A percentile compares a stretch with the other conserved stretches of the same genome.
These are phyloP conservation scores for Oscarella lobularis DNA, from an alignment of 37 sponge, comb jelly and placozoan genomes.

Conservation along the genomic window DNA sequence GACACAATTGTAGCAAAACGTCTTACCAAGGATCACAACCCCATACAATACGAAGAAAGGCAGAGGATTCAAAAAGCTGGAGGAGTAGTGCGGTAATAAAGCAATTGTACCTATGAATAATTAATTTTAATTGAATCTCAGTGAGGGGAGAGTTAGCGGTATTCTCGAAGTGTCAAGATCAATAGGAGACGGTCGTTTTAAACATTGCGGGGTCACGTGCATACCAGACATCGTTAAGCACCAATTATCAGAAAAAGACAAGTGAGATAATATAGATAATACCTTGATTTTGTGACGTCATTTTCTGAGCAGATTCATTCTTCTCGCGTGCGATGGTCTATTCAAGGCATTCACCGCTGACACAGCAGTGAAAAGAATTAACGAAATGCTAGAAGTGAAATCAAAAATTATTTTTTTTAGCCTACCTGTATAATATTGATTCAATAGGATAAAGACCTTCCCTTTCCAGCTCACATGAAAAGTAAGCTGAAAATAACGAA, in stretches of 20 bases:
- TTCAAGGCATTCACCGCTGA: conserved; percentile 62
- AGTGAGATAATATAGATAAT: conserved; percentile 18
- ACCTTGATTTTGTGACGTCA: neutral
- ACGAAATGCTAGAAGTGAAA: conserved; percentile 40
- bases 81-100: conserved; percentile 49
- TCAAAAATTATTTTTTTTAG: neutral
- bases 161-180: conserved; percentile 75
- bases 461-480: conserved; percentile 16
- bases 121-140: neutral
- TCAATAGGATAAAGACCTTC: conserved; percentile 29
- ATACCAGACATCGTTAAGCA: conserved; percentile 48
- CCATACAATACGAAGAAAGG: conserved; percentile 72
- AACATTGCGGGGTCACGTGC: conserved; percentile 60
- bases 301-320: conserved; percentile 41
- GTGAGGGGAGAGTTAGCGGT: conserved; percentile 74
- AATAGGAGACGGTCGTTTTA: conserved; percentile 77
- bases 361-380: conserved; percentile 39
- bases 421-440: neutral
- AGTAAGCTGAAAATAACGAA: neutral
- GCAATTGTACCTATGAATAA: neutral
- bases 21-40: conserved; percentile 64
- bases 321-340: conserved; percentile 75
- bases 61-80: conserved; percentile 72
- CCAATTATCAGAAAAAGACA: conserved; percentile 42
- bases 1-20: neutral